phyloP scores from a whole-genome alignment of 2,888 invertebrate species.

The Helicoverpa assulta region DNA sequence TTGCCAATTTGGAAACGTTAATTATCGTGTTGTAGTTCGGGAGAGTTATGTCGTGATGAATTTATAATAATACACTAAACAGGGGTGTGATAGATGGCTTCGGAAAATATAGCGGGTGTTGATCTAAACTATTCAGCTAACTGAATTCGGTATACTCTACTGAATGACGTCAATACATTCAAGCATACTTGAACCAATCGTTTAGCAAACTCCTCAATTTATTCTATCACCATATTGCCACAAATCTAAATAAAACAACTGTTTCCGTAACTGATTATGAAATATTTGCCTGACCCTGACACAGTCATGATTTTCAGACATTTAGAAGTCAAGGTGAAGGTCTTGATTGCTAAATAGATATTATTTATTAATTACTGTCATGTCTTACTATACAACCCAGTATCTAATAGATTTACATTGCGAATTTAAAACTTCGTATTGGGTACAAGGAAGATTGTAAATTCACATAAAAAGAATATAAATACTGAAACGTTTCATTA shows the following conservation, averaged over 20 bases:
- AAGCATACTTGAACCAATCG: slow-evolving; percentile 22
- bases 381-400: too few relatives aligned
- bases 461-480: too few relatives aligned
- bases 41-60: slow-evolving; percentile 30
- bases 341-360: neutral
- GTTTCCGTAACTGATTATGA: neutral
- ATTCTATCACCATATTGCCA: neutral
- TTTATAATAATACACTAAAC: slow-evolving; percentile 48
- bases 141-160: slow-evolving; percentile 6
- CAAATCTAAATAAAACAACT: neutral
- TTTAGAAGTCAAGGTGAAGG: neutral
- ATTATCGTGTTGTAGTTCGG: slow-evolving; percentile 43
- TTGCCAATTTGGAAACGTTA: slow-evolving; percentile 62
- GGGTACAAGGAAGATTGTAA: too few relatives aligned
- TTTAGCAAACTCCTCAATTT: neutral
- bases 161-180: slow-evolving; percentile 29
- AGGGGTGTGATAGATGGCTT: slow-evolving; percentile 13
- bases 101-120: slow-evolving; percentile 13
- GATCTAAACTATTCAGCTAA: neutral
- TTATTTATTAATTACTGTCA: neutral
- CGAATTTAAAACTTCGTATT: too few relatives aligned
- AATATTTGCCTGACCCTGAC: neutral
- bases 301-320: neutral
- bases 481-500: too few relatives aligned
- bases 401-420: too few relatives aligned